These are phyloP conservation scores for Aphelenchoides bicaudatus DNA, from an alignment of 2,888 invertebrate genomes.

Conservation along the genomic window DNA sequence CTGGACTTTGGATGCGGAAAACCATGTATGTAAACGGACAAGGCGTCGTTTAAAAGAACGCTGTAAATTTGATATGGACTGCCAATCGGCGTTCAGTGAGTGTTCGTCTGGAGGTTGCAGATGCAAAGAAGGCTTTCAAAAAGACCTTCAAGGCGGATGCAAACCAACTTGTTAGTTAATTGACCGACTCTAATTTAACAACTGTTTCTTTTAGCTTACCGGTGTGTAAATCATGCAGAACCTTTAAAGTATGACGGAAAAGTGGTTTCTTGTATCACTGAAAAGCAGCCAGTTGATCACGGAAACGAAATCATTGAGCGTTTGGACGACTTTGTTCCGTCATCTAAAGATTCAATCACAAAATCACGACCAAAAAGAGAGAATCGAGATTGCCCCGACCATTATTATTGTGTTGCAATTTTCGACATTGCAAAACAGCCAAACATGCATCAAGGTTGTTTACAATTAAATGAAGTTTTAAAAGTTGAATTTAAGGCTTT, in stretches of 20 bases:
- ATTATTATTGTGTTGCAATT: slow-evolving; percentile 52
- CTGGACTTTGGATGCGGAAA: slow-evolving; percentile 41
- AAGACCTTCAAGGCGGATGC: slow-evolving; percentile 56
- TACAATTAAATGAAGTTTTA: slow-evolving; percentile 4
- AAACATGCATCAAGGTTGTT: slow-evolving; percentile 23
- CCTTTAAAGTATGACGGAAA: slow-evolving; percentile 41
- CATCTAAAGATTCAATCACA: not conserved
- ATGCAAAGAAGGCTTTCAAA: slow-evolving; percentile 54
- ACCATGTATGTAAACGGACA: slow-evolving; percentile 44
- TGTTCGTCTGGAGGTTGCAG: slow-evolving; percentile 54
- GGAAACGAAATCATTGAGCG: not conserved
- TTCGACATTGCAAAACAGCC: slow-evolving; percentile 49
- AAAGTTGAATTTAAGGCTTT: slow-evolving; percentile 40
- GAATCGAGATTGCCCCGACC: slow-evolving; percentile 39
- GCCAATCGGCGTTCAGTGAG: slow-evolving; percentile 54
- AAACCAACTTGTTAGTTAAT: slow-evolving; percentile 50
- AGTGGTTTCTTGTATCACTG: too few relatives aligned
- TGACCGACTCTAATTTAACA: not conserved
- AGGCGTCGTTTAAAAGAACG: slow-evolving; percentile 52
- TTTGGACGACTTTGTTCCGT: too few relatives aligned
- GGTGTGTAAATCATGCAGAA: slow-evolving; percentile 44
- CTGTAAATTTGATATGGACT: slow-evolving; percentile 54
- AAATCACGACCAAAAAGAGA: slow-evolving; percentile 15
- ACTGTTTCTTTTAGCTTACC: slow-evolving; percentile 43
- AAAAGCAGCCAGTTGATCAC: not conserved